Evolutionary conservation across 1,140 invertebrate genomes (phyloP), one percentile per base, ranked within the genome.

Genomic region (Propsilocerus akamusi): DNA sequence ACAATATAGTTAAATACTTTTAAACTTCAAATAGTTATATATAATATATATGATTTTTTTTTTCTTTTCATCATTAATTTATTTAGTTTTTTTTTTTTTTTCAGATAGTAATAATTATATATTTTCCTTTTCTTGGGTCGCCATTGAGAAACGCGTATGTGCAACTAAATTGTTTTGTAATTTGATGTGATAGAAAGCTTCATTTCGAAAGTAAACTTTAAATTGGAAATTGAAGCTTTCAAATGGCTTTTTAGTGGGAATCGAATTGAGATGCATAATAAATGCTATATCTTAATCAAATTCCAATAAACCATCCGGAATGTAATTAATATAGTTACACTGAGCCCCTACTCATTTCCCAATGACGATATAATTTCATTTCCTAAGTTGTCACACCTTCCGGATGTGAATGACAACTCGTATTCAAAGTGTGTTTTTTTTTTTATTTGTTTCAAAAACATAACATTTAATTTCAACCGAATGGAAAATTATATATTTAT

Each of bases 1-100:
- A n/a, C n/a, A n/a, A n/a, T n/a, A n/a, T n/a, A n/a, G n/a, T n/a
- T n/a, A n/a, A n/a, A n/a, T n/a, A n/a, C n/a, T n/a, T n/a, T n/a
- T n/a, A n/a, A n/a, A n/a, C n/a, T n/a, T n/a, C n/a, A n/a, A n/a
- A n/a, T n/a, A n/a, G n/a, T n/a, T n/a, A n/a, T n/a, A n/a, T n/a
- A 41, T 41, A 41, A 41, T 41, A 41, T 41, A 41, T 41, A 41
- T 41, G 34, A 41, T 41, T 41, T 41, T 20, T 41, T 20, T 20
- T 41, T 7, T 4, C n/a, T 30, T 30, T 30, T 30, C n/a, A 20
- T 14, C 17, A 41, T 20, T 20, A 20, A 20, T 20, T 41, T 41
- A 14, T 14, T 14, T 14, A 5, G 10, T 41, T 20, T 20, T 41
- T 22, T 17, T 17, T 41, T 20, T 41, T 41, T 14, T 37, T 20